These are phyloP conservation scores for Nymphalis c-album DNA, from an alignment of 2,888 invertebrate species.

Conservation along the genomic window DNA sequence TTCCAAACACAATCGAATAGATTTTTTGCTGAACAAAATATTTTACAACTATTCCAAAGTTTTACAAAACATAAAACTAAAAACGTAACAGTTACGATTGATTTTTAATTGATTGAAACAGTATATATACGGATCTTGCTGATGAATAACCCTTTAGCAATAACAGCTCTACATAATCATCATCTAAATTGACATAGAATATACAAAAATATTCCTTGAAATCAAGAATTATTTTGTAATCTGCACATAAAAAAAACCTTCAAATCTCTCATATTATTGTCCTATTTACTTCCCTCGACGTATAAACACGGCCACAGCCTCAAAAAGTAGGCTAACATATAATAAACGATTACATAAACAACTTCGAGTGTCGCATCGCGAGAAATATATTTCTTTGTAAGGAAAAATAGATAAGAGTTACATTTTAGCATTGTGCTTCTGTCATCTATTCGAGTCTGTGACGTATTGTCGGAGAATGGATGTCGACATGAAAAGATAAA, in stretches of 20 bases:
- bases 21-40: background rate
- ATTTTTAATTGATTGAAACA: too few relatives aligned
- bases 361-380: slow-evolving; percentile 42
- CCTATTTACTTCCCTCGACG: slow-evolving; percentile 29
- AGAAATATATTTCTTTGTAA: slow-evolving; percentile 47
- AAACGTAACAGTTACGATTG: too few relatives aligned
- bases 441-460: slow-evolving; percentile 43
- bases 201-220: slow-evolving; percentile 7
- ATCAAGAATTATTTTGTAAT: slow-evolving; percentile 9
- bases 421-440: slow-evolving; percentile 47
- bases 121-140: too few relatives aligned
- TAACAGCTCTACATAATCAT: background rate
- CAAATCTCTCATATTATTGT: slow-evolving; percentile 30
- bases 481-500: slow-evolving; percentile 36
- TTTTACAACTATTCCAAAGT: background rate
- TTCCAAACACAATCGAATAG: background rate
- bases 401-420: slow-evolving; percentile 45
- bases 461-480: slow-evolving; percentile 38
- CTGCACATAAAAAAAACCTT: slow-evolving; percentile 28
- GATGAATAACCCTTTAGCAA: too few relatives aligned
- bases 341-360: slow-evolving; percentile 52
- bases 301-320: slow-evolving; percentile 36
- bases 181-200: background rate
- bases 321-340: slow-evolving; percentile 44
- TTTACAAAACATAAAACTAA: background rate